Conservation (phyloP, 2,888 invertebrate species). For the Sarcophaga carnaria region DNA sequence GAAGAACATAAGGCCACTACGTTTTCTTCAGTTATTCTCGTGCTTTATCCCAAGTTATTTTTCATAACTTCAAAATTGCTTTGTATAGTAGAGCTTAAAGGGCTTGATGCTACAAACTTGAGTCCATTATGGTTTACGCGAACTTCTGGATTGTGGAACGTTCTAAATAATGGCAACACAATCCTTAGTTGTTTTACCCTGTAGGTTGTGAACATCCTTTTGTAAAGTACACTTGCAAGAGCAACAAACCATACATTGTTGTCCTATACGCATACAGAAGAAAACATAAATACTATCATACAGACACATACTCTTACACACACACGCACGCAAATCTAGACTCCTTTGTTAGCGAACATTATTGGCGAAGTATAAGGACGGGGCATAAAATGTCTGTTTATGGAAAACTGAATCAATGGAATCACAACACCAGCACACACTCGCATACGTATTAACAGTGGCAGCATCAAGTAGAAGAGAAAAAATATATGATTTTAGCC, state of each 20-base stretch:
- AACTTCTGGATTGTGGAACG: too few species aligned
- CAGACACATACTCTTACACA: neutral
- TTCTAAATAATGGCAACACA: neutral
- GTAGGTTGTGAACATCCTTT: neutral
- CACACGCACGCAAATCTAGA: too few species aligned
- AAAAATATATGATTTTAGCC: conserved; percentile 7
- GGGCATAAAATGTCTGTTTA: neutral
- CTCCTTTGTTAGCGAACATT: neutral
- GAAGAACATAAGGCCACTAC: too few species aligned
- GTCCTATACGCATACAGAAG: neutral
- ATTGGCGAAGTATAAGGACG: neutral
- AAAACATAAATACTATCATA: neutral
- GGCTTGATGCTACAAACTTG: too few species aligned
- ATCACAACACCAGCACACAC: neutral
- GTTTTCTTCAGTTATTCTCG: too few species aligned
- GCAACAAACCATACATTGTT: neutral
- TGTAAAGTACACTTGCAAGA: neutral
- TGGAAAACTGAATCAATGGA: conserved; percentile 14
- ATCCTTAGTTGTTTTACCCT: neutral
- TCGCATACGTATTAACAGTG: neutral
- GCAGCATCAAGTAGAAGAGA: neutral
- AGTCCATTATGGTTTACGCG: too few species aligned
- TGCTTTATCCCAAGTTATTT: too few species aligned
- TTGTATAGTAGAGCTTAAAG: too few species aligned
- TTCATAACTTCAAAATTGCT: too few species aligned